These are phyloP conservation scores for Casuarius casuarius DNA, from an alignment of 2,113 vertebrate species.

Conservation along the genomic window DNA sequence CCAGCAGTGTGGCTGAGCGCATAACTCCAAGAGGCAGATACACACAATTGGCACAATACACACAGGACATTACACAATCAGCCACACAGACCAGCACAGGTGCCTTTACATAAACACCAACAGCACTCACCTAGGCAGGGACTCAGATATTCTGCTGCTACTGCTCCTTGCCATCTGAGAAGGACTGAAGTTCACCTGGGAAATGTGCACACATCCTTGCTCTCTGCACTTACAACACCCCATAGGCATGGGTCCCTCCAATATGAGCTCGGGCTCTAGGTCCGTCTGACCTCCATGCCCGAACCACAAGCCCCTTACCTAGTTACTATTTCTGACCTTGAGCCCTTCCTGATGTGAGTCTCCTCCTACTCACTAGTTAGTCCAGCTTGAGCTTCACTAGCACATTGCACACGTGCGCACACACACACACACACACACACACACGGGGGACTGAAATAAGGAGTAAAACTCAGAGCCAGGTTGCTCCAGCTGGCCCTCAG, in stretches of 20 bases:
- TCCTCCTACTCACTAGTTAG: not conserved
- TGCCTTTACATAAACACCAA: not conserved
- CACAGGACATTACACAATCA: not conserved
- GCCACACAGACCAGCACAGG: not conserved
- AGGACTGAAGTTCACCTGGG: not conserved
- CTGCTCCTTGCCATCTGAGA: not conserved
- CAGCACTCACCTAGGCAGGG: not conserved
- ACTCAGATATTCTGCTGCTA: not conserved
- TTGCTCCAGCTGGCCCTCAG: not conserved
- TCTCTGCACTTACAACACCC: not conserved
- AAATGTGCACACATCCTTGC: accelerated
- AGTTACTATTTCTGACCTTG: not conserved
- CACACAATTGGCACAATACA: not conserved
- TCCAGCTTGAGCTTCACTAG: not conserved
- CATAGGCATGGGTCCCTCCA: not conserved
- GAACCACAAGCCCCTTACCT: accelerated
- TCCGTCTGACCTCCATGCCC: not conserved
- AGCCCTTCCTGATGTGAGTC: not conserved
- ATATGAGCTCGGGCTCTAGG: not conserved
- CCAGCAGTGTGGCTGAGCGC: not conserved
- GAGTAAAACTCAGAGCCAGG: accelerated
- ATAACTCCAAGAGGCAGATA: not conserved
- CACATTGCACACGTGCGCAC: accelerated
- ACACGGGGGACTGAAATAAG: not conserved
- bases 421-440: too few species aligned